A percentile compares a stretch with the other conserved stretches of the same genome.
Evolutionary conservation across 92 coral and sea anemone species (phyloP).

Genomic region (Scolanthus callimorphus): DNA sequence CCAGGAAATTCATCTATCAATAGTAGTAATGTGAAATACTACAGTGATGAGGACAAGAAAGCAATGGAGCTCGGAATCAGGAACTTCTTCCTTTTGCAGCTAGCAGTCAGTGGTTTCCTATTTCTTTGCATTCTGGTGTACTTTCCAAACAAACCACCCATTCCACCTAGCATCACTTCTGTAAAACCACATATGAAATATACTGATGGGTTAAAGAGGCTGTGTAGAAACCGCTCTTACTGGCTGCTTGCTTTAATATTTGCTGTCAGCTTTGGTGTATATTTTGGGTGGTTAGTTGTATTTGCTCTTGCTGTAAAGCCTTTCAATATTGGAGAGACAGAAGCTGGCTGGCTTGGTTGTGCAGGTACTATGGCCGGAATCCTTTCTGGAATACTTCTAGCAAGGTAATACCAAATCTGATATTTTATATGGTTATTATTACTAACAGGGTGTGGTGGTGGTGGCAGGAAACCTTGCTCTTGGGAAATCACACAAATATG

Average conservation of each 20-base stretch:
- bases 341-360: conserved; percentile 80
- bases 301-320: conserved; percentile 61
- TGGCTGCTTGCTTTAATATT: conserved; percentile 51
- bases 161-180: conserved; percentile 67
- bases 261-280: conserved; percentile 68
- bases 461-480: no score
- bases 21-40: not conserved
- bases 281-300: conserved; percentile 64
- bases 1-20: not conserved
- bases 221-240: conserved; percentile 41
- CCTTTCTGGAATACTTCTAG: conserved; percentile 58
- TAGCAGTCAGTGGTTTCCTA: conserved; percentile 35
- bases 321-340: conserved; percentile 35
- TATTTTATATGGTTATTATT: no score
- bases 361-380: conserved; percentile 57
- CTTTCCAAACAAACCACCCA: conserved; percentile 74
- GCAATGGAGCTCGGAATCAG: conserved; percentile 9
- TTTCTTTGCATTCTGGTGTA: conserved; percentile 53
- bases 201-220: not conserved
- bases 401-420: no score
- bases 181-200: not conserved
- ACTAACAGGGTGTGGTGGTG: no score
- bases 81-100: conserved; percentile 34
- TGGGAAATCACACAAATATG: no score
- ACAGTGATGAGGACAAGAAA: not conserved